Evolutionary conservation across 2,113 vertebrate species (phyloP).

Genomic region (Lepisosteus oculatus): DNA sequence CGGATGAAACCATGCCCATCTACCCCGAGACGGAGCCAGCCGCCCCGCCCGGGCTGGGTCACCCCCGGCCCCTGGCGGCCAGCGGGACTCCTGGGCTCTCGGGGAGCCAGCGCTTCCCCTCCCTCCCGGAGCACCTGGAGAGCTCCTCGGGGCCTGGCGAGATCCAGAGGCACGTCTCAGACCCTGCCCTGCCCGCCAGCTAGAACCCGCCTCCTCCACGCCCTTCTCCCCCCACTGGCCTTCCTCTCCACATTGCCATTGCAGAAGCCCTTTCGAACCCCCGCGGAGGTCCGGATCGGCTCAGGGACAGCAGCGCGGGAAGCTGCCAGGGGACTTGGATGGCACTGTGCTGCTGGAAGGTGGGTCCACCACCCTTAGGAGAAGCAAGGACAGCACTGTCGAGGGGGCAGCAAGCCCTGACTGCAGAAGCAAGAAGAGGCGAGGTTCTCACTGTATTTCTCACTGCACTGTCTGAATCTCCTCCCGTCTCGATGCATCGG

Average conservation of each 20-base stretch:
- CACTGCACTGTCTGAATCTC: too few relatives aligned
- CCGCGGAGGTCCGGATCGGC: too few relatives aligned
- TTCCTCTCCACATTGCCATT: neutral
- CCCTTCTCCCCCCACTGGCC: neutral
- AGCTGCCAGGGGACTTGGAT: too few relatives aligned
- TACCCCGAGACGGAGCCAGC: slow-evolving; percentile 56
- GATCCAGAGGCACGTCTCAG: slow-evolving; percentile 83
- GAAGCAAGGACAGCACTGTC: too few relatives aligned
- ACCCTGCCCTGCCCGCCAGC: slow-evolving; percentile 78
- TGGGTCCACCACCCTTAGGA: too few relatives aligned
- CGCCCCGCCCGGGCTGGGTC: slow-evolving; percentile 31
- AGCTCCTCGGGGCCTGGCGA: slow-evolving; percentile 61
- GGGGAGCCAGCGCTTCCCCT: slow-evolving; percentile 72
- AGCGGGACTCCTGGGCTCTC: slow-evolving; percentile 56
- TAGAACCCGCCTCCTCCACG: slow-evolving; percentile 49
- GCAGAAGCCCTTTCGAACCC: neutral
- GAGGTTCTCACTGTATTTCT: too few relatives aligned
- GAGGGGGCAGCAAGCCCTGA: too few relatives aligned
- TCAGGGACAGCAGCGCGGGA: too few relatives aligned
- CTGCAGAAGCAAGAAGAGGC: too few relatives aligned
- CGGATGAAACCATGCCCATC: slow-evolving; percentile 59
- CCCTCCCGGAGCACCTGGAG: slow-evolving; percentile 84
- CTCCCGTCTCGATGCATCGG: too few relatives aligned
- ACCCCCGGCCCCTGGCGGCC: slow-evolving; percentile 40
- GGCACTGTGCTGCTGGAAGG: too few relatives aligned